phyloP scores from a whole-genome alignment of 2,113 vertebrate genomes.

The Abramis brama region DNA sequence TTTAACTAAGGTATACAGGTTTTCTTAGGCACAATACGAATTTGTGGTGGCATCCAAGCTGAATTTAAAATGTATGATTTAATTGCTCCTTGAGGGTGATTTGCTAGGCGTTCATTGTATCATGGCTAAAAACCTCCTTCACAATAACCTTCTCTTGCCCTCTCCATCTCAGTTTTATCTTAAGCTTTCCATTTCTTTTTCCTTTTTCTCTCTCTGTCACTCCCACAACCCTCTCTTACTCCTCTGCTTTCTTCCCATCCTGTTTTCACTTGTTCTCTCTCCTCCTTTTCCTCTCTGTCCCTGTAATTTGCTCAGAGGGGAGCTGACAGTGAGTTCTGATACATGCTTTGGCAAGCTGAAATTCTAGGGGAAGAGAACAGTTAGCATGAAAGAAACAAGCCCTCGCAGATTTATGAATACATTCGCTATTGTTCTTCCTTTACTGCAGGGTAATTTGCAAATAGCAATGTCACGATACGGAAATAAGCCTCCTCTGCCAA shows the following conservation, averaged over 20 bases:
- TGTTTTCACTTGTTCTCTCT: constrained; percentile 21
- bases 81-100: neutral
- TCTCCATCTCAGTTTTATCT: constrained; percentile 1
- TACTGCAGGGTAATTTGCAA: constrained; percentile 41
- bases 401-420: constrained; percentile 27
- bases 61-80: neutral
- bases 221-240: neutral
- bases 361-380: constrained; percentile 38
- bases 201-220: neutral
- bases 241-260: constrained; percentile 11
- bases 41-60: neutral
- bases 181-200: neutral
- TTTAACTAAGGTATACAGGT: too few relatives aligned
- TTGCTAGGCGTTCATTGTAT: neutral
- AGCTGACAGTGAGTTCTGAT: constrained; percentile 32
- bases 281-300: constrained; percentile 32
- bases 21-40: neutral
- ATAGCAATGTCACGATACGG: neutral
- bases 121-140: neutral
- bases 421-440: constrained; percentile 36
- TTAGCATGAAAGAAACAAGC: constrained; percentile 30
- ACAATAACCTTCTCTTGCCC: neutral
- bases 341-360: constrained; percentile 32
- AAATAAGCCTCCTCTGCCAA: constrained; percentile 15
- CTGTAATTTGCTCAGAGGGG: constrained; percentile 48